These are phyloP conservation scores for Scaptomyza cyrtandrae DNA, from an alignment of 2,888 invertebrate species.

Conservation along the genomic window DNA sequence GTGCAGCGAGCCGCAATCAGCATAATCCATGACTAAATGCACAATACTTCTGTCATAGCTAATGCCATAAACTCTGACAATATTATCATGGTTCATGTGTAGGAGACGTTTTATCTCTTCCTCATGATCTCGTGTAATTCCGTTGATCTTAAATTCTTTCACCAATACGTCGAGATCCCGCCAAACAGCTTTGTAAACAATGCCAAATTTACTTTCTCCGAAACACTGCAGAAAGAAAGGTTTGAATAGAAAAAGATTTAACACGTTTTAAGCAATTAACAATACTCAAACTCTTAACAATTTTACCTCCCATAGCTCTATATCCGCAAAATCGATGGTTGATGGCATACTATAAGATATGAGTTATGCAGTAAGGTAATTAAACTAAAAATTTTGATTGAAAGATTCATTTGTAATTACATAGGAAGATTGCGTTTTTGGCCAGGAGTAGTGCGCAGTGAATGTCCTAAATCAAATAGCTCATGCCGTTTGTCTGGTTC, in stretches of 20 bases:
- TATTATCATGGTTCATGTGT: background rate
- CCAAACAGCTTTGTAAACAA: background rate
- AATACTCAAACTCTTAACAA: too few relatives aligned
- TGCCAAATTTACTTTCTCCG: background rate
- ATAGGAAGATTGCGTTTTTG: too few relatives aligned
- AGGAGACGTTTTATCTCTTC: background rate
- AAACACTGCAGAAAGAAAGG: background rate
- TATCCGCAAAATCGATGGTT: background rate
- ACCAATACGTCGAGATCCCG: background rate
- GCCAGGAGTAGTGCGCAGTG: too few relatives aligned
- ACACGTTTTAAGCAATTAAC: too few relatives aligned
- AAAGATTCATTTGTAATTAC: background rate
- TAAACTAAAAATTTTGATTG: accelerated
- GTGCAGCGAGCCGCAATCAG: conserved; percentile 5
- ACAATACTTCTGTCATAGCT: too few relatives aligned
- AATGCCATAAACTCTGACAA: background rate
- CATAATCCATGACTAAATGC: conserved; percentile 4
- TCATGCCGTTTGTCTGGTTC: background rate
- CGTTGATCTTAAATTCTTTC: accelerated
- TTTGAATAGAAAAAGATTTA: too few relatives aligned
- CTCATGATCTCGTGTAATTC: background rate
- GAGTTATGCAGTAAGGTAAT: background rate
- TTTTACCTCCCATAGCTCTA: background rate
- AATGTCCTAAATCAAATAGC: too few relatives aligned
- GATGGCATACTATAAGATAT: background rate